phyloP scores from a whole-genome alignment of 1,140 invertebrate genomes.

The Octopus sinensis region DNA sequence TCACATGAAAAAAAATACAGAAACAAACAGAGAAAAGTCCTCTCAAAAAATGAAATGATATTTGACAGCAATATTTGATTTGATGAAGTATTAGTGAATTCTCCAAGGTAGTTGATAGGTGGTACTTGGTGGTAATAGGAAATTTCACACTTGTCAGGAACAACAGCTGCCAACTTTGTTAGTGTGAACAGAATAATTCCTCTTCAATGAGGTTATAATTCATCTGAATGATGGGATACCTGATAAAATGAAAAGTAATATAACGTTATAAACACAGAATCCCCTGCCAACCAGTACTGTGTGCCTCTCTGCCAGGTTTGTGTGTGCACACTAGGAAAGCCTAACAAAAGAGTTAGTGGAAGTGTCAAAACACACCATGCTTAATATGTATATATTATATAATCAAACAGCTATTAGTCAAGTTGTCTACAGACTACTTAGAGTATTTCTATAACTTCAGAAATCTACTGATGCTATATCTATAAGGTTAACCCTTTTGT shows the following conservation, averaged over 20 bases:
- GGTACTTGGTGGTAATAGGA: not conserved
- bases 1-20: not conserved
- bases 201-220: slow-evolving; percentile 11
- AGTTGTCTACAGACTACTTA: too few species aligned
- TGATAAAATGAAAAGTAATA: not conserved
- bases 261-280: not conserved
- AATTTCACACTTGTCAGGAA: not conserved
- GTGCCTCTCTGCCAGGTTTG: too few species aligned
- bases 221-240: slow-evolving; percentile 7
- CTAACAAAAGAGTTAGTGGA: too few species aligned
- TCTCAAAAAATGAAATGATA: slow-evolving; percentile 3
- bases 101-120: not conserved
- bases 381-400: too few species aligned
- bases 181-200: not conserved
- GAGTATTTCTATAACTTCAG: too few species aligned
- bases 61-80: not conserved
- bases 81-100: slow-evolving; percentile 3
- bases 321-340: too few species aligned
- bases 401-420: too few species aligned
- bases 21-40: not conserved
- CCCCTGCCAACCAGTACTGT: too few species aligned
- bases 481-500: too few species aligned
- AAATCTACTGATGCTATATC: too few species aligned
- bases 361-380: too few species aligned
- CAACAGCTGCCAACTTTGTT: not conserved